These are phyloP conservation scores for Eristalis pertinax DNA, from an alignment of 2,888 invertebrate species.

Conservation along the genomic window DNA sequence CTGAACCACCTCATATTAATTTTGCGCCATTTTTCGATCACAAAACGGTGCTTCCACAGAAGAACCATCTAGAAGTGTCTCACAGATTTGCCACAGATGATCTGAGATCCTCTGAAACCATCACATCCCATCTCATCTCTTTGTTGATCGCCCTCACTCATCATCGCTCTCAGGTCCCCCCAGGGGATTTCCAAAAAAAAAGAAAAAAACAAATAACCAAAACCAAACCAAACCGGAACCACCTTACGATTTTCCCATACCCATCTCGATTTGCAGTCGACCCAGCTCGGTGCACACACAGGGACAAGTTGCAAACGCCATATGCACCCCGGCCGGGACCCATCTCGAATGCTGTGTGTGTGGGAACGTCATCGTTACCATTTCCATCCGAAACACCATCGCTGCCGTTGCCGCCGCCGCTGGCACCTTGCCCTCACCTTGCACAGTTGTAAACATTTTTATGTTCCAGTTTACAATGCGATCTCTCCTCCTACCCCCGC, in stretches of 20 bases:
- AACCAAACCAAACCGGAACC: slow-evolving; percentile 58
- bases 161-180: background rate
- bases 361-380: slow-evolving; percentile 52
- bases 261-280: slow-evolving; percentile 31
- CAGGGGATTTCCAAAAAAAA: slow-evolving; percentile 12
- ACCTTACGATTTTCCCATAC: slow-evolving; percentile 70
- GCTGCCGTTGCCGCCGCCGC: slow-evolving; percentile 16
- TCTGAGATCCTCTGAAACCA: background rate
- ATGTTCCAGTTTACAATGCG: slow-evolving; percentile 50
- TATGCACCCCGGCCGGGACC: slow-evolving; percentile 34
- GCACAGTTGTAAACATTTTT: slow-evolving; percentile 61
- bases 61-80: background rate
- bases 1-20: background rate
- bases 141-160: background rate
- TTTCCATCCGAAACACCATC: slow-evolving; percentile 46
- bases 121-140: background rate
- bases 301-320: slow-evolving; percentile 64
- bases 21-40: background rate
- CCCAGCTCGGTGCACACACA: background rate
- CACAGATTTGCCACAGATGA: background rate
- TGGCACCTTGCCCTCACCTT: slow-evolving; percentile 58
- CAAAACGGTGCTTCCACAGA: background rate
- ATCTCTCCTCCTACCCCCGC: slow-evolving; percentile 39
- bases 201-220: background rate
- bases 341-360: slow-evolving; percentile 21